Evolutionary conservation across 2,888 invertebrate species (phyloP), one percentile per base, ranked within the genome.

Genomic region (Anodontia alba): DNA sequence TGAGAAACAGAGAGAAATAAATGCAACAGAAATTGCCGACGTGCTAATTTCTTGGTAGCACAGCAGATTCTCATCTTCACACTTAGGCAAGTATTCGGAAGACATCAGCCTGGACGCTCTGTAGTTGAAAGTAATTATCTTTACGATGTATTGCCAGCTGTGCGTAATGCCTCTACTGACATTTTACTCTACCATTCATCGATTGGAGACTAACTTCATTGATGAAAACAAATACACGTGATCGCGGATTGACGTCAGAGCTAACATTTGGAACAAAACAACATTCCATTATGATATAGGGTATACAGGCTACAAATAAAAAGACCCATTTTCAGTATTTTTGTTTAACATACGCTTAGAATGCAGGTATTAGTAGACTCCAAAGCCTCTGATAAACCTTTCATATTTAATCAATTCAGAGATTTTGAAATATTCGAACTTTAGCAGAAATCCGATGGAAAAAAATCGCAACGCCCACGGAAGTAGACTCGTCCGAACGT

Each of bases 161-260:
- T 15, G 29, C 23, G 54, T 29, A 26, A 29, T 54, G 26, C 3
- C 15, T 29, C 3, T 5, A 54, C 54, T 54, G 54, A 54, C 54
- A 43, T 46, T 43, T 46, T 38, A 43, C 38, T 38, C 73, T 62
- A 20, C 76, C 76, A 71, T 66, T 76, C 62, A 78, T 78, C 73
- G 78, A 78, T 78, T 43, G 46, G 29, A 54, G 29, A 54, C 54
- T 29, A 7, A 3, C 54, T 86, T 86, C 83, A 83, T 83, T 86
- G 76, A 83, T 57, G 68, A 74, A 83, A 80, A 79, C 77, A 83
- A 83, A 75, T 75, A 73, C 83, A 83, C 81, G 86, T 81, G 86
- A 81, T 77, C 79, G 67, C 67, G 72, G 76, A 86, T 86, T 86
- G 86, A 86, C 86, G 86, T 86, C 86, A 86, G 78, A 70, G 54